These are phyloP conservation scores for Clinocottus analis DNA, from an alignment of 2,113 vertebrate species.

Conservation along the genomic window DNA sequence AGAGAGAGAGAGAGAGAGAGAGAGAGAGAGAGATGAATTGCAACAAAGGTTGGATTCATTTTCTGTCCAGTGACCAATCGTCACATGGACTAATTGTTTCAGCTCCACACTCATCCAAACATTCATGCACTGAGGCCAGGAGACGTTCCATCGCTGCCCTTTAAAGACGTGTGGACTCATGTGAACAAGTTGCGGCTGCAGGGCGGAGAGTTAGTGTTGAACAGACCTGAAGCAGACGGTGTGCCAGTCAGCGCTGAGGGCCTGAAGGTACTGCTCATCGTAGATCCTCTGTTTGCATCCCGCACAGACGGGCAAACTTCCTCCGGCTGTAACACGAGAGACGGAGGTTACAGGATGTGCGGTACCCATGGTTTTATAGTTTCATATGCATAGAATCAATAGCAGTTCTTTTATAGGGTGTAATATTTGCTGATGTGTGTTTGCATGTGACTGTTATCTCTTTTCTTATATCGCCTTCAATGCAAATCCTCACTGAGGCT, in stretches of 20 bases:
- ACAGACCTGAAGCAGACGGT: slow-evolving; percentile 93
- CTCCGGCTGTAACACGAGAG: slow-evolving; percentile 75
- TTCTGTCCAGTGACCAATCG: neutral
- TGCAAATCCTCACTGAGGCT: slow-evolving; percentile 38
- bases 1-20: neutral
- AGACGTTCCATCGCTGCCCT: neutral
- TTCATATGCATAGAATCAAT: neutral
- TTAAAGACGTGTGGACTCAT: neutral
- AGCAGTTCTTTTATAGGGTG: neutral
- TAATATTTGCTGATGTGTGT: neutral
- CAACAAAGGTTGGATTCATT: neutral
- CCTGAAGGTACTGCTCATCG: slow-evolving; percentile 96
- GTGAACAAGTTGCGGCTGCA: neutral
- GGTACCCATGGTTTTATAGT: neutral
- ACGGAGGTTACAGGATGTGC: slow-evolving; percentile 14
- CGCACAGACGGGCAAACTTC: slow-evolving; percentile 91
- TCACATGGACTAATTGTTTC: neutral
- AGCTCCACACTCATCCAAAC: neutral
- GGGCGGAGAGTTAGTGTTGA: neutral
- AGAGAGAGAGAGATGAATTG: neutral
- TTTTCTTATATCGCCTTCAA: neutral
- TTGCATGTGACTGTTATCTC: slow-evolving; percentile 15
- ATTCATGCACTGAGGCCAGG: neutral
- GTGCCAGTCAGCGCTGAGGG: slow-evolving; percentile 93
- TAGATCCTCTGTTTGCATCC: slow-evolving; percentile 93